Evolutionary conservation across 2,113 vertebrate genomes (phyloP).

Genomic region (Limnothrissa miodon): DNA sequence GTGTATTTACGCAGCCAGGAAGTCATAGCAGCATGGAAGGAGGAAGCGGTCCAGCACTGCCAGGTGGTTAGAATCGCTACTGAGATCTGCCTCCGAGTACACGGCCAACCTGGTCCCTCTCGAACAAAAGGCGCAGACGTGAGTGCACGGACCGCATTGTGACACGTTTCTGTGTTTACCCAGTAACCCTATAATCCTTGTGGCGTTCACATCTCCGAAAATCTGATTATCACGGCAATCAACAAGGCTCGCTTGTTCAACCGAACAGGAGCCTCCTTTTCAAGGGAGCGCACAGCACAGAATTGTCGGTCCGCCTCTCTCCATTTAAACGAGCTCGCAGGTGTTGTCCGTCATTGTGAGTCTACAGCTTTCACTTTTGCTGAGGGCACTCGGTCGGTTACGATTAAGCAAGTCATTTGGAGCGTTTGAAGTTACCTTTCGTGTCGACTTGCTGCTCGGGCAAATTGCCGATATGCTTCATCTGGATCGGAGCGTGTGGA

Average conservation of each 20-base stretch:
- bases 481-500: constrained; percentile 21
- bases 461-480: constrained; percentile 14
- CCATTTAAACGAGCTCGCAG: constrained; percentile 54
- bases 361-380: constrained; percentile 1
- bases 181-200: constrained; percentile 60
- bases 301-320: constrained; percentile 32
- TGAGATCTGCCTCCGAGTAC: constrained; percentile 36
- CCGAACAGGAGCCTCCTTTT: constrained; percentile 9
- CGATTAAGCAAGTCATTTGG: not conserved
- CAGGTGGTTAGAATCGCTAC: constrained; percentile 37
- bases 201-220: constrained; percentile 58
- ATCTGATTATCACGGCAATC: constrained; percentile 58
- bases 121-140: constrained; percentile 60
- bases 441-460: not conserved
- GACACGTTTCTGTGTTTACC: constrained; percentile 38
- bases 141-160: constrained; percentile 58
- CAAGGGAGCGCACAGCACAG: constrained; percentile 11
- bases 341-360: constrained; percentile 47
- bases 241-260: constrained; percentile 52
- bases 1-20: constrained; percentile 63
- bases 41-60: constrained; percentile 40
- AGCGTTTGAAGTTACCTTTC: constrained; percentile 11
- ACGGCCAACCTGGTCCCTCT: constrained; percentile 51
- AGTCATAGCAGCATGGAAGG: constrained; percentile 67
- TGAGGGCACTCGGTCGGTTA: not conserved